Percentiles rank a stretch among this genome's conserved stretches.
These are phyloP conservation scores for Tringa solitaria DNA, from an alignment of 2,113 vertebrate genomes.

Conservation along the genomic window DNA sequence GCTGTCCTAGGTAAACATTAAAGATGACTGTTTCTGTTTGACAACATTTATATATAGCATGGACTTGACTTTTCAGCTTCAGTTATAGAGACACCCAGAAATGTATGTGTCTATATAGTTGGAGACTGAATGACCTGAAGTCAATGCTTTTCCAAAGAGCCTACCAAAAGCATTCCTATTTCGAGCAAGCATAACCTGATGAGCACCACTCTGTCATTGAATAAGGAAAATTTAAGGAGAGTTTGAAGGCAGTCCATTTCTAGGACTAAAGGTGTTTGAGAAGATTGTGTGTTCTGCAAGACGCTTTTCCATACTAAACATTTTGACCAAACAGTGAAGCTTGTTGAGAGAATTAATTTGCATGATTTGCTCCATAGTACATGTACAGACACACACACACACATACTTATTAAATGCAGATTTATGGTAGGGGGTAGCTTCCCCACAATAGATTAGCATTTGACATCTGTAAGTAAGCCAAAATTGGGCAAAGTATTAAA, in stretches of 20 bases:
- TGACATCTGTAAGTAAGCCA: not conserved
- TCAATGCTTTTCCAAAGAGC: not conserved
- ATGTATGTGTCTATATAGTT: not conserved
- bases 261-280: not conserved
- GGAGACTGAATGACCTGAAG: not conserved
- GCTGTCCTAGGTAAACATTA: constrained; percentile 78
- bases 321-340: not conserved
- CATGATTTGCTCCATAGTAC: not conserved
- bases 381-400: not conserved
- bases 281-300: not conserved
- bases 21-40: not conserved
- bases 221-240: not conserved
- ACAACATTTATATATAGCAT: not conserved
- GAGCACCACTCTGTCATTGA: not conserved
- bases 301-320: not conserved
- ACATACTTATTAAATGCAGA: not conserved
- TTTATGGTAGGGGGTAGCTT: not conserved
- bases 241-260: not conserved
- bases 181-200: not conserved
- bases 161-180: not conserved
- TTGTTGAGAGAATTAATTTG: not conserved
- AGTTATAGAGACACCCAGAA: not conserved
- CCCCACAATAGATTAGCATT: too few relatives aligned
- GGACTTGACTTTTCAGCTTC: not conserved
- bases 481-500: not conserved